A percentile compares a stretch with the other conserved stretches of the same genome.
phyloP scores from a whole-genome alignment of 2,113 vertebrate species.

The Melospiza georgiana region DNA sequence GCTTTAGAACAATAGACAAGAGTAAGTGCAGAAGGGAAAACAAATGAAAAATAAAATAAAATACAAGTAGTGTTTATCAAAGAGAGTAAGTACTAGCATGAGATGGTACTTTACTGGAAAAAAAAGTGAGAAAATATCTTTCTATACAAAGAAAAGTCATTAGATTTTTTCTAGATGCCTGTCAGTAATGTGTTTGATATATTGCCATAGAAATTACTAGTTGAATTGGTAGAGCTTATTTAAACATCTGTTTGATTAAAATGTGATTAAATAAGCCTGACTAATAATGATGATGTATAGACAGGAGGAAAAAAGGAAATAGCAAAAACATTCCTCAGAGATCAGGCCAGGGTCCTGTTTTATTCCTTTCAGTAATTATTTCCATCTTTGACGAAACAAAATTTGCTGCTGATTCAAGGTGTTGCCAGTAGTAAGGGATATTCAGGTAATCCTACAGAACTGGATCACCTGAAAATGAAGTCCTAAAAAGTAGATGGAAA shows the following conservation, averaged over 20 bases:
- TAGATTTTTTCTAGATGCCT: neutral
- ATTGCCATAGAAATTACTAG: neutral
- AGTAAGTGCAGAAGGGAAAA: neutral
- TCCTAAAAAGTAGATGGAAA: neutral
- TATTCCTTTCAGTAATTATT: neutral
- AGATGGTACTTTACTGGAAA: neutral
- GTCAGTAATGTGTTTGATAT: neutral
- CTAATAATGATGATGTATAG: neutral
- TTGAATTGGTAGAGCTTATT: neutral
- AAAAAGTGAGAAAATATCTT: neutral
- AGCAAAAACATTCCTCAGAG: neutral
- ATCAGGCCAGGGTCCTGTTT: neutral
- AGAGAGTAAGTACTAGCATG: neutral
- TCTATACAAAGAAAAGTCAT: neutral
- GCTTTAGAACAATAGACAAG: neutral
- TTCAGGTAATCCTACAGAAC: neutral
- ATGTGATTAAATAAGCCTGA: neutral
- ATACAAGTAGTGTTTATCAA: neutral
- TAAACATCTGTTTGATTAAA: neutral
- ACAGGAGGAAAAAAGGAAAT: neutral
- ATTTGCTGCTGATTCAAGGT: neutral
- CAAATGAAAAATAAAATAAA: neutral
- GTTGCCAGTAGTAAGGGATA: neutral
- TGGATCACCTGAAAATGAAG: neutral
- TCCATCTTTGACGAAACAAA: neutral